Base-by-base conservation (phyloP, 2,888 invertebrate genomes). In the Gibbula magus region DNA sequence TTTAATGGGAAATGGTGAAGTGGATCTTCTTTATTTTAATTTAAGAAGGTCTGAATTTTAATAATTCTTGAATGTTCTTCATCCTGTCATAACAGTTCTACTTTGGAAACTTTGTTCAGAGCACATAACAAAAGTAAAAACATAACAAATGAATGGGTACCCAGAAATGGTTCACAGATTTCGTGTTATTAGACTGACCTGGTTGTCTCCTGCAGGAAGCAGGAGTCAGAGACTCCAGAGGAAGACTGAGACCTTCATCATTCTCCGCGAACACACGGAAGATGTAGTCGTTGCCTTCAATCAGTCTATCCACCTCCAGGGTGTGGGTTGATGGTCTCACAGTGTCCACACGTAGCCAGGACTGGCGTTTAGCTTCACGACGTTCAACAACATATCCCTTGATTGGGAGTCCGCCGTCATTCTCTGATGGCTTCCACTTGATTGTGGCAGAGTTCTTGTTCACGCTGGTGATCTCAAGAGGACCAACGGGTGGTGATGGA, bases 161-260 rank as follows among this genome's bases (percentile, higher is more conserved):
- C 1, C 5, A 45, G 45, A 4, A 35, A 29, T 39, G n/a, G 22
- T 20, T 7, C 13, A 18, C 39, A 0, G 35, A 29, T 35, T 45
- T 45, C 45, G 13, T 45, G 10, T 10, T 45, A 75, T 52, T 7
- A 3, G 2, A 78, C 83, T 80, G 84, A 89, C 89, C 87, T 81
- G 88, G 85, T 35, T 84, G 81, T 45, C 86, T 84, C 74, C 88
- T 85, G 75, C 86, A 86, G 39, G 85, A 83, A 8, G 88, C 83
- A 22, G 51, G 45, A n/a, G 25, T 20, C 18, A 51, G 45, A 20
- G 39, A 51, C 51, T 74, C 97, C 70, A 97, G 97, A 0, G 98
- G 96, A 85, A 97, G 97, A 75, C 99, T 97, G 0, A 96, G 96
- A 0, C 99, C 99, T 5, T 98, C 98, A 86, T 96, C 96, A 94